These are phyloP conservation scores for Forbesichthys papilliferus DNA, from an alignment of 2,113 vertebrate species.

Conservation along the genomic window DNA sequence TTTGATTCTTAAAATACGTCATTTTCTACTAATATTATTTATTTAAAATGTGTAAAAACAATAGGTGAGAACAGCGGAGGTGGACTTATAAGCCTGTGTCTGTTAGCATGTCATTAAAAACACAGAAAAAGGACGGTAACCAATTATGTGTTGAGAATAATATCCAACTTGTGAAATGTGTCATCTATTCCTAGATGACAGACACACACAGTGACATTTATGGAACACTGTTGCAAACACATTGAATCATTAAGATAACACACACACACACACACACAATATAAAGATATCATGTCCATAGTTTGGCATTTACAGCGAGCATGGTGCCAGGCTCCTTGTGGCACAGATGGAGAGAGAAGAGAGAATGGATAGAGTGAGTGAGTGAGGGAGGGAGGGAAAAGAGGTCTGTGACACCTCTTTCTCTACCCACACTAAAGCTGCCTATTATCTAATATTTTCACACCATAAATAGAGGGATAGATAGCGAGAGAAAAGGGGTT, in stretches of 20 bases:
- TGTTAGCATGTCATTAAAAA: conserved; percentile 21
- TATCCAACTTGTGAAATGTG: conserved; percentile 19
- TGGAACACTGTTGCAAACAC: background rate
- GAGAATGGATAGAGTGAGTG: background rate
- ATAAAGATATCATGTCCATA: conserved; percentile 33
- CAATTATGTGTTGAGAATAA: conserved; percentile 23
- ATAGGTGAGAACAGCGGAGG: conserved; percentile 22
- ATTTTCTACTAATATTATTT: background rate
- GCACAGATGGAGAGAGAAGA: conserved; percentile 64
- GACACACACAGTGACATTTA: conserved; percentile 24
- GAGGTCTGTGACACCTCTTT: conserved; percentile 73
- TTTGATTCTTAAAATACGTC: background rate
- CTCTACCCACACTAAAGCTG: conserved; percentile 76
- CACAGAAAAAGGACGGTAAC: conserved; percentile 3
- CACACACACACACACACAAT: background rate
- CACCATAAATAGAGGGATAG: conserved; percentile 44
- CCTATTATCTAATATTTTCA: conserved; percentile 73
- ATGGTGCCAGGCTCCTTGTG: conserved; percentile 66
- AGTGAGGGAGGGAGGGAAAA: conserved; percentile 39
- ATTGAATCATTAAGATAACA: background rate
- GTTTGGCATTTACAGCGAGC: conserved; percentile 40
- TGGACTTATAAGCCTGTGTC: conserved; percentile 1
- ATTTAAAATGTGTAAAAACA: conserved; percentile 25
- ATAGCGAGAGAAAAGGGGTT: conserved; percentile 38
- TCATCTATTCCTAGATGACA: conserved; percentile 37